Base-by-base conservation (phyloP, 2,797 vertebrate species). In the Spea hammondii region DNA sequence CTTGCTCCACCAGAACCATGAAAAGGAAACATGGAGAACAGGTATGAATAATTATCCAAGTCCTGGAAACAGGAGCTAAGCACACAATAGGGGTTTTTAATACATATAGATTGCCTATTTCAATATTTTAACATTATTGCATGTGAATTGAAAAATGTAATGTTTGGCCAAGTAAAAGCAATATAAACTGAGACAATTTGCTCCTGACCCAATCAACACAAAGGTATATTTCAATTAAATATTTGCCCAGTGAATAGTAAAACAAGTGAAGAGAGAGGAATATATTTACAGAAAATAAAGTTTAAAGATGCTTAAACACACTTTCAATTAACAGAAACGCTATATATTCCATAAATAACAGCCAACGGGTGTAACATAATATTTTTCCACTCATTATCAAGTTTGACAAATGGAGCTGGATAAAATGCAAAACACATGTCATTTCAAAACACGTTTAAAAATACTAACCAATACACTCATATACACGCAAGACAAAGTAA, bases 351-450 rank as follows among this genome's bases (percentile, higher is more conserved):
- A 62, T 62, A 59, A 79, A 73, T 66, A 67, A 53, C 46, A 68
- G 49, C 64, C 64, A 51, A n/a, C 50, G 60, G 13, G 50, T 62
- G 59, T 17, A 62, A 57, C 77, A 66, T 73, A 57, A 71, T 57
- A 79, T 73, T 78, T 78, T 62, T 66, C 46, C 62, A 49, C 46
- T 78, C 65, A 66, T 59, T 66, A 59, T 49, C 59, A 70, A 70
- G 45, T 78, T 78, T 65, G 71, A 78, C 76, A 78, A 78, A 70
- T 57, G 51, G 59, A 72, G 70, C 45, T 57, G 68, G 46, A 57
- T 59, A 68, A 74, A 69, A 79, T 74, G 54, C 55, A 60, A 65
- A 79, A 79, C 71, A 79, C 68, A 74, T 79, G 77, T 79, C 32
- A 13, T 45, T 53, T 70, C 70, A 32, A 65, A 51, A 62, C 69